Conservation (phyloP, 2,888 invertebrate species). For the Chirona hameri region DNA sequence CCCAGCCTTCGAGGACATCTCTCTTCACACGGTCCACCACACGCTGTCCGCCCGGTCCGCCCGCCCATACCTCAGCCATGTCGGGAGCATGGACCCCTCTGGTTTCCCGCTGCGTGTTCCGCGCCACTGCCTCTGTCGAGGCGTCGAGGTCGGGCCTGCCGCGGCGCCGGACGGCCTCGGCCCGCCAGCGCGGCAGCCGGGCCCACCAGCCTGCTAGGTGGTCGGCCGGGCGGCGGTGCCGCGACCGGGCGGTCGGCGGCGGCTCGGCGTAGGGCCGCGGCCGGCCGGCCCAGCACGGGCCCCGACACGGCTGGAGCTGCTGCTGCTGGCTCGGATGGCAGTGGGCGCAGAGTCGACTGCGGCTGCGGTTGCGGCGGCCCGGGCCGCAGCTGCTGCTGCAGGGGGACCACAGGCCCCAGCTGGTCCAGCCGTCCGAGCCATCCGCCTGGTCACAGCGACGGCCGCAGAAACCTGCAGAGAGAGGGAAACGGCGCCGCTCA, state of each 20-base stretch:
- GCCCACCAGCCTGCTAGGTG: background rate
- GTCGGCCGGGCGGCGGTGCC: background rate
- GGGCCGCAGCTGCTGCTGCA: slow-evolving; percentile 5
- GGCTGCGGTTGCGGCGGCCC: background rate
- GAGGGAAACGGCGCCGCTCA: background rate
- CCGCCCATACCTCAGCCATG: background rate
- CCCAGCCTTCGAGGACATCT: background rate
- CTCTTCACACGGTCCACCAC: background rate
- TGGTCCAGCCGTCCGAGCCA: background rate
- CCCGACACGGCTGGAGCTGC: background rate
- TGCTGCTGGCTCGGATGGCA: background rate
- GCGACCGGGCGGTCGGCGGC: background rate
- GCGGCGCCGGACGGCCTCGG: background rate
- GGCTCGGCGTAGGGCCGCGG: background rate
- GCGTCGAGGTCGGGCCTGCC: background rate
- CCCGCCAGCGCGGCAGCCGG: background rate
- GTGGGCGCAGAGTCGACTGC: background rate
- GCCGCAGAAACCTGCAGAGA: background rate
- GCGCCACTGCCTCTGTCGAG: background rate
- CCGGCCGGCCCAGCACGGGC: background rate
- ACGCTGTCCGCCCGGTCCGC: background rate
- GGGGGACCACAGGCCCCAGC: background rate
- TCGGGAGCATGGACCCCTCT: background rate
- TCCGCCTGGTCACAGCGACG: background rate
- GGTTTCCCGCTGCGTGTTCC: background rate